These are phyloP conservation scores for Odontophorus gujanensis DNA, from an alignment of 2,113 vertebrate genomes.

Conservation along the genomic window DNA sequence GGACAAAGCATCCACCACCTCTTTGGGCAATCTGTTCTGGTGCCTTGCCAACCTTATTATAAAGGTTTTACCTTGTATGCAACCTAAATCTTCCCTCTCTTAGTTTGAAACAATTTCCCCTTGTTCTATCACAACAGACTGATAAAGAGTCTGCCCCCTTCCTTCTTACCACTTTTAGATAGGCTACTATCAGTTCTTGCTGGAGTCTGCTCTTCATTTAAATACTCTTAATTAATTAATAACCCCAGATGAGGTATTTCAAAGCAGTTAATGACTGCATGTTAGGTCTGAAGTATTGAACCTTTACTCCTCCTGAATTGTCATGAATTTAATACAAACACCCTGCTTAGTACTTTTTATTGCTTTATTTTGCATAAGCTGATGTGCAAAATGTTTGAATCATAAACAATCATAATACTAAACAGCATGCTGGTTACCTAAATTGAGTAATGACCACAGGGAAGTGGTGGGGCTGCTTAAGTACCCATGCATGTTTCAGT, in stretches of 20 bases:
- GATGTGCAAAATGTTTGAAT: not conserved
- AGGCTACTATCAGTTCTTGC: too few species aligned
- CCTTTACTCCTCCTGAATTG: not conserved
- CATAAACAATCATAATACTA: not conserved
- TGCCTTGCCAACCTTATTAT: too few species aligned
- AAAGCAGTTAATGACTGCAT: constrained; percentile 6
- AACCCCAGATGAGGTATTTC: not conserved
- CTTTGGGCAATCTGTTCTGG: too few species aligned
- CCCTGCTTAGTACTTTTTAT: not conserved
- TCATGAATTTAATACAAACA: not conserved
- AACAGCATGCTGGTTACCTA: not conserved
- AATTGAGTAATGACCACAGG: not conserved
- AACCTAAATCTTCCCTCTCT: too few species aligned
- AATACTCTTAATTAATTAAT: not conserved
- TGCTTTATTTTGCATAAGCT: not conserved
- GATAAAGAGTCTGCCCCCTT: too few species aligned
- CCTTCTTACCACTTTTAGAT: too few species aligned
- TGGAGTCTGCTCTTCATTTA: too few species aligned
- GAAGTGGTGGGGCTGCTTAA: not conserved
- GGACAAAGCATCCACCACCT: too few species aligned
- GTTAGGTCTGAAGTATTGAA: not conserved
- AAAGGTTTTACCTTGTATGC: too few species aligned
- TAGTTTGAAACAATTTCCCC: too few species aligned
- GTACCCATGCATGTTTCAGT: rapidly evolving
- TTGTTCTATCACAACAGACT: too few species aligned